phyloP scores from a whole-genome alignment of 1,140 invertebrate species.

The Teleogryllus occipitalis region DNA sequence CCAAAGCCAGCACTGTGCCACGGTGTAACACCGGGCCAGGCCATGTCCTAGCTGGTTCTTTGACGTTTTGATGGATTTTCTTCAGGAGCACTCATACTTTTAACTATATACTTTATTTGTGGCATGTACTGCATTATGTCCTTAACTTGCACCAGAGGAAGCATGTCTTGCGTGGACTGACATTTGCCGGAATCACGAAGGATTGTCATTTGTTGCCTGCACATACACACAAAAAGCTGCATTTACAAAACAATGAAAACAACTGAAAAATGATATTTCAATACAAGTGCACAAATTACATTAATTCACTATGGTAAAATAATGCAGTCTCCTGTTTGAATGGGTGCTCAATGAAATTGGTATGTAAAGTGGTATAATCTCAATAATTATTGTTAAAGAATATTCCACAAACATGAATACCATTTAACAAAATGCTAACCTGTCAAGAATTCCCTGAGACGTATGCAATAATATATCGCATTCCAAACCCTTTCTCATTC shows the following conservation, averaged over 20 bases:
- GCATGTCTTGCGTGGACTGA: slow-evolving; percentile 49
- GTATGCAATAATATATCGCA: no score
- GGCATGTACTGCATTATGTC: slow-evolving; percentile 76
- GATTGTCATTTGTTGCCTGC: slow-evolving; percentile 62
- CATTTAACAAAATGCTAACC: no score
- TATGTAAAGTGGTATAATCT: no score
- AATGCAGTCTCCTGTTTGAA: no score
- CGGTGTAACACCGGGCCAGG: slow-evolving; percentile 16
- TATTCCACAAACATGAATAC: no score
- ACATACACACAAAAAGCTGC: slow-evolving; percentile 26
- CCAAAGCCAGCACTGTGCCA: slow-evolving; percentile 18
- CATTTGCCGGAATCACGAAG: slow-evolving; percentile 63
- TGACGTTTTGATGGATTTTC: slow-evolving; percentile 47
- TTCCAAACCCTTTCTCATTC: no score
- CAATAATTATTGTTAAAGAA: no score
- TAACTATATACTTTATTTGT: slow-evolving; percentile 74
- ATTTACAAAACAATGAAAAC: slow-evolving; percentile 16
- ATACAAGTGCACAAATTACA: background rate
- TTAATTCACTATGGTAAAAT: no score
- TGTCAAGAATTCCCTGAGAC: no score
- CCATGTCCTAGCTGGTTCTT: slow-evolving; percentile 53
- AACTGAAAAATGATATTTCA: background rate
- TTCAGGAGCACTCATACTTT: slow-evolving; percentile 34
- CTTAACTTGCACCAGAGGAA: slow-evolving; percentile 67
- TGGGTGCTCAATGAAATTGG: no score